Evolutionary conservation across 2,888 invertebrate species (phyloP).

Genomic region (Aelia acuminata): DNA sequence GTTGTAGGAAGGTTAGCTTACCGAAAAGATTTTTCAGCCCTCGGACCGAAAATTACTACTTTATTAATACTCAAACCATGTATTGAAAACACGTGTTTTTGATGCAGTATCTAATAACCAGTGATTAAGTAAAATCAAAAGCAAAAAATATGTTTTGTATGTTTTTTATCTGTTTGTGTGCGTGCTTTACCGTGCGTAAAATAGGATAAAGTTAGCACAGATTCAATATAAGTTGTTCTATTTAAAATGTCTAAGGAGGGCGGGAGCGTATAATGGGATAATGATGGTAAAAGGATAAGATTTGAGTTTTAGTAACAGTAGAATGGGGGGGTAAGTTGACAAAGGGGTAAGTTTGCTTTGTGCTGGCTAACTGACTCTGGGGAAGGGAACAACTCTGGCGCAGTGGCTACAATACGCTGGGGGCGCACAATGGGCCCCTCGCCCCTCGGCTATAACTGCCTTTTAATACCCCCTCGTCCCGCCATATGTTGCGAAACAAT

Average conservation of each 20-base stretch:
- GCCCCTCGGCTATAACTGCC: slow-evolving; percentile 64
- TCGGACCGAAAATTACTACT: no score
- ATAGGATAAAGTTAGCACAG: background rate
- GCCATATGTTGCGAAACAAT: slow-evolving; percentile 65
- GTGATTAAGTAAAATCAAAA: no score
- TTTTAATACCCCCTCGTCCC: slow-evolving; percentile 63
- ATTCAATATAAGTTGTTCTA: background rate
- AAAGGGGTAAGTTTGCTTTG: slow-evolving; percentile 56
- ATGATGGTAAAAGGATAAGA: slow-evolving; percentile 52
- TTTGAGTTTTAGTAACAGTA: slow-evolving; percentile 41
- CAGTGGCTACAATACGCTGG: slow-evolving; percentile 25
- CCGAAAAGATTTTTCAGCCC: no score
- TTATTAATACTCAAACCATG: no score
- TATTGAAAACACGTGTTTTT: no score
- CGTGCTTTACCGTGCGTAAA: no score
- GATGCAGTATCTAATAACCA: no score
- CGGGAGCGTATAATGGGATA: slow-evolving; percentile 13
- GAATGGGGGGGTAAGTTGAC: background rate
- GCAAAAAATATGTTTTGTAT: no score
- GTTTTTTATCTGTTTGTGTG: no score
- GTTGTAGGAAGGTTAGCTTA: no score
- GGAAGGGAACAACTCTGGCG: slow-evolving; percentile 57
- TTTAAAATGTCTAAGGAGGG: background rate
- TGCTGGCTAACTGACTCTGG: slow-evolving; percentile 43
- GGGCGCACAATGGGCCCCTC: background rate